Percentiles rank a stretch among this genome's conserved stretches.
These are phyloP conservation scores for Ormyrus thymus DNA, from an alignment of 2,888 invertebrate genomes.

Conservation along the genomic window DNA sequence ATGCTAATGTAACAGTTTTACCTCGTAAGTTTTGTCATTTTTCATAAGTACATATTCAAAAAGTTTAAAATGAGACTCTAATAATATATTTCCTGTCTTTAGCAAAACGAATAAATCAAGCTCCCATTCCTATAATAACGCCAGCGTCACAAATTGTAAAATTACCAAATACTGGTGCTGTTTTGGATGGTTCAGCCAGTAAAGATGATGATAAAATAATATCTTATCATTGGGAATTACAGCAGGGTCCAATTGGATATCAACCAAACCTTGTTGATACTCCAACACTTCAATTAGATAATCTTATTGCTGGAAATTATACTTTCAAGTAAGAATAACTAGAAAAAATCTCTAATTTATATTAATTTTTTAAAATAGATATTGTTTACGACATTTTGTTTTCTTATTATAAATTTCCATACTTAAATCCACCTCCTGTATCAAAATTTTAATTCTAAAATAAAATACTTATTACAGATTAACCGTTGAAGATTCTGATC, in stretches of 20 bases:
- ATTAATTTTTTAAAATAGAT: background rate
- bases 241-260: conserved; percentile 90
- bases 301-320: conserved; percentile 92
- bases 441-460: conserved; percentile 10
- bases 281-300: conserved; percentile 88
- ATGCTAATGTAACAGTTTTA: conserved; percentile 92
- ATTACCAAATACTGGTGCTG: conserved; percentile 91
- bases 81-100: conserved; percentile 48
- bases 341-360: background rate
- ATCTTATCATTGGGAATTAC: conserved; percentile 94
- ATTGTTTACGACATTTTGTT: too few species aligned
- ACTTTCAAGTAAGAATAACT: conserved; percentile 81
- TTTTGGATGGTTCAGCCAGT: conserved; percentile 89
- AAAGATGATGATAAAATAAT: conserved; percentile 90
- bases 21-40: conserved; percentile 77
- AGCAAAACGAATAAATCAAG: conserved; percentile 87
- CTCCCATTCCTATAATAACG: conserved; percentile 90
- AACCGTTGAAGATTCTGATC: conserved; percentile 94
- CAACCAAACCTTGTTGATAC: conserved; percentile 87
- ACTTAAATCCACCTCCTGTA: too few species aligned
- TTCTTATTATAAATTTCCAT: too few species aligned
- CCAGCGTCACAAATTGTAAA: conserved; percentile 91
- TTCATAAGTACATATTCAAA: background rate
- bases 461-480: conserved; percentile 75
- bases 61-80: background rate